Evolutionary conservation across 2,113 vertebrate genomes (phyloP).

Genomic region (Trematocara unimaculatum): DNA sequence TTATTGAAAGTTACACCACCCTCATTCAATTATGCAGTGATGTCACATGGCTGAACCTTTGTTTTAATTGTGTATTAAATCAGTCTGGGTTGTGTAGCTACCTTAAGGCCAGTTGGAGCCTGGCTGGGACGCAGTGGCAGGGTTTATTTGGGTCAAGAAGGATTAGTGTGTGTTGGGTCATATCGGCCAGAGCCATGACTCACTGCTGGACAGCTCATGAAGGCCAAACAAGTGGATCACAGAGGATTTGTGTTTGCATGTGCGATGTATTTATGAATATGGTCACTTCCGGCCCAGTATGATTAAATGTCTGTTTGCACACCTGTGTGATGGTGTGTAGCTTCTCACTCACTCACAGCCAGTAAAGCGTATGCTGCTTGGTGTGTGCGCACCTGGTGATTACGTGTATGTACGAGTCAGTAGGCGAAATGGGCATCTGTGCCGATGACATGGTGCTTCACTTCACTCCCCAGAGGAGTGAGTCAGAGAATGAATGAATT

Average conservation of each 20-base stretch:
- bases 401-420: neutral
- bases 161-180: slow-evolving; percentile 35
- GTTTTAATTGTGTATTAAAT: slow-evolving; percentile 4
- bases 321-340: slow-evolving; percentile 1
- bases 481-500: slow-evolving; percentile 44
- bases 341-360: neutral
- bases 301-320: slow-evolving; percentile 13
- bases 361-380: neutral
- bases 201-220: neutral
- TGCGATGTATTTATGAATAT: neutral
- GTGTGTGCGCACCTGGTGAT: neutral
- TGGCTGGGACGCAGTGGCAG: neutral
- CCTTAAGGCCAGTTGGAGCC: neutral
- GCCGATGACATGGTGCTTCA: neutral
- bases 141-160: slow-evolving; percentile 16
- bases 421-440: neutral
- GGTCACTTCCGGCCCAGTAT: neutral
- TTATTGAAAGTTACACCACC: neutral
- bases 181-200: slow-evolving; percentile 42
- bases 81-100: neutral
- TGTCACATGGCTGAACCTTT: neutral
- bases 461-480: slow-evolving; percentile 20
- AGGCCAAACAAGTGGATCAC: neutral
- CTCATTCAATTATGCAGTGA: neutral
- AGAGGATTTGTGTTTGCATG: slow-evolving; percentile 7